Percentiles rank a stretch among this genome's conserved stretches.
Conservation (phyloP, 2,113 vertebrate species). For the Microtus oregoni region DNA sequence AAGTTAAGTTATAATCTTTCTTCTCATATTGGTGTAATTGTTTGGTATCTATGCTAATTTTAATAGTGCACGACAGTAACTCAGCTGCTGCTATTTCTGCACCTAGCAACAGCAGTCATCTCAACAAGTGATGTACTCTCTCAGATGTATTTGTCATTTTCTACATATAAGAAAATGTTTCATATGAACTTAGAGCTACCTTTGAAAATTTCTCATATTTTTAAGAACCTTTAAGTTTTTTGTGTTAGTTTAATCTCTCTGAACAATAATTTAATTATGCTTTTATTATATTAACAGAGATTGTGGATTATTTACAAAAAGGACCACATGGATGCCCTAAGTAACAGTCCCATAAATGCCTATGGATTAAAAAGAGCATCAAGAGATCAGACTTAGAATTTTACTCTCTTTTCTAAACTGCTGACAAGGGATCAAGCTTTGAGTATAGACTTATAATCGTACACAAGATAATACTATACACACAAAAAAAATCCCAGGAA, state of each 20-base stretch:
- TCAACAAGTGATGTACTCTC: background rate
- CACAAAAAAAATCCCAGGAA: background rate
- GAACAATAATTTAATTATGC: background rate
- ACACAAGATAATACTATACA: background rate
- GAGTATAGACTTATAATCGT: constrained; percentile 2
- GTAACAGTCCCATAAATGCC: constrained; percentile 11
- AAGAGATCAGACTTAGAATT: constrained; percentile 41
- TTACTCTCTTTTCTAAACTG: constrained; percentile 46
- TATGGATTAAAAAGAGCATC: constrained; percentile 34
- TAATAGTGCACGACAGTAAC: background rate
- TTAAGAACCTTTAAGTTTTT: background rate
- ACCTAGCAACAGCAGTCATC: background rate
- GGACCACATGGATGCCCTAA: background rate
- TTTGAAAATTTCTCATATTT: background rate
- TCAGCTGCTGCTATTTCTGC: background rate
- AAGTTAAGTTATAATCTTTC: background rate
- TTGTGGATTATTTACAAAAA: constrained; percentile 38
- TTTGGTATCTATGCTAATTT: background rate
- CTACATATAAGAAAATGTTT: background rate
- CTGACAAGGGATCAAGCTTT: constrained; percentile 15
- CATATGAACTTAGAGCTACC: background rate
- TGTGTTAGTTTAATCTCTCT: background rate
- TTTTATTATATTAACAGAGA: background rate
- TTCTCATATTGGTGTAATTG: background rate
- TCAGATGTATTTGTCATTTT: background rate